Evolutionary conservation across 2,113 vertebrate species (phyloP).

Genomic region (Mus pahari): DNA sequence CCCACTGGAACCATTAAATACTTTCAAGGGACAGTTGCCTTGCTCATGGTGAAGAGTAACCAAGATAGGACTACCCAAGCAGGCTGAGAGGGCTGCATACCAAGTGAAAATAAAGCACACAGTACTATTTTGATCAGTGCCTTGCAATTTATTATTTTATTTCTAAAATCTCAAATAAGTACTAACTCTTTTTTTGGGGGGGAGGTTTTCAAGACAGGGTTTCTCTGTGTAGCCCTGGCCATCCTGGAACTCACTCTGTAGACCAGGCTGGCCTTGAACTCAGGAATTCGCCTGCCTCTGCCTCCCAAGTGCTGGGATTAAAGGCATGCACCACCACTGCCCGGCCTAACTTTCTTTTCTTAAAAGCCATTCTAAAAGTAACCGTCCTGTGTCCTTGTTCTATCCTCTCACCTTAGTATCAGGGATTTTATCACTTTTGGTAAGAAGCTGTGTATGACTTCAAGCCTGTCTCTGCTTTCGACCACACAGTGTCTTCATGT

Average conservation of each 20-base stretch:
- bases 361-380: conserved; percentile 9
- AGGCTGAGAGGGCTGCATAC: neutral
- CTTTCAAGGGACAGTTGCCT: neutral
- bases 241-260: too few species aligned
- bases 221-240: too few species aligned
- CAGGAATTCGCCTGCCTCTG: too few species aligned
- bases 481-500: neutral
- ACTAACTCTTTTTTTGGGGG: too few species aligned
- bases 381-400: neutral
- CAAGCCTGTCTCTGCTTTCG: neutral
- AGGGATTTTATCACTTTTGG: neutral
- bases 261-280: too few species aligned
- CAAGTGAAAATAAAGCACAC: neutral
- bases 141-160: neutral
- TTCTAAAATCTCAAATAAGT: neutral
- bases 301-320: too few species aligned
- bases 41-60: neutral
- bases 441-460: neutral
- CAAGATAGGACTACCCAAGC: neutral
- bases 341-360: neutral
- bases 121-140: neutral
- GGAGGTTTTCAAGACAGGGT: too few species aligned
- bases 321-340: too few species aligned
- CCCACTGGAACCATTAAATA: neutral
- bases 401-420: neutral